Base-by-base conservation (phyloP, 2,888 invertebrate genomes). In the Brachyopa scutellaris region DNA sequence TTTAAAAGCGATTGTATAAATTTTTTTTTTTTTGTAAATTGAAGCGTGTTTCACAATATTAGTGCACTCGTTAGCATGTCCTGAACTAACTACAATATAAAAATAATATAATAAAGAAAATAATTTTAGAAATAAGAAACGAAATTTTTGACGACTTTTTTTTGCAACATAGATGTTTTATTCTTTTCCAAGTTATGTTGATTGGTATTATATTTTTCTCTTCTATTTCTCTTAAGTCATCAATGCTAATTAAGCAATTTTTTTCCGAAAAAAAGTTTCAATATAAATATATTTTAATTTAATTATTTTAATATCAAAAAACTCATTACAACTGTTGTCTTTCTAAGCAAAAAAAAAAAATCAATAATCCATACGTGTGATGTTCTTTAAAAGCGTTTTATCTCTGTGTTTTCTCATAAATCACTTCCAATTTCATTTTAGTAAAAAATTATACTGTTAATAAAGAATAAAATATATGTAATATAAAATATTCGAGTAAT, bases 201-300 rank as follows among this genome's bases (percentile, higher is more conserved):
- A 57, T 69, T 67, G 23, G 40, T 77, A 55, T 74, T 82, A 40
- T 51, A 64, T 57, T 53, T 33, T 69, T 59, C 59, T 33, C 45
- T 59, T 79, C 85, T 84, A 78, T 85, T 62, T 61, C 45, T 74
- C 11, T 86, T 85, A 87, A 87, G 86, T 87, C 87, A 86, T 87
- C 86, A 85, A 86, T 86, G 85, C 87, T 85, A 1, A 38, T 13
- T 19, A 51, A 59, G 62, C 45, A 72, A 51, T 40, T 38, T n/a
- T 8, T 21, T 47, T 69, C 2, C 13, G 7, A 59, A 61, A 42
- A 64, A 55, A 23, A 33, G 51, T 47, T 23, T 47, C 6, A 47
- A 72, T 59, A 66, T 51, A 78, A 59, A 36, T 49, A 57, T 70
- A 77, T 77, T 70, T 77, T 86, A 88, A 87, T 88, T 88, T 87